phyloP scores from a whole-genome alignment of 92 coral and sea anemone species.

The Plumapathes pennacea region DNA sequence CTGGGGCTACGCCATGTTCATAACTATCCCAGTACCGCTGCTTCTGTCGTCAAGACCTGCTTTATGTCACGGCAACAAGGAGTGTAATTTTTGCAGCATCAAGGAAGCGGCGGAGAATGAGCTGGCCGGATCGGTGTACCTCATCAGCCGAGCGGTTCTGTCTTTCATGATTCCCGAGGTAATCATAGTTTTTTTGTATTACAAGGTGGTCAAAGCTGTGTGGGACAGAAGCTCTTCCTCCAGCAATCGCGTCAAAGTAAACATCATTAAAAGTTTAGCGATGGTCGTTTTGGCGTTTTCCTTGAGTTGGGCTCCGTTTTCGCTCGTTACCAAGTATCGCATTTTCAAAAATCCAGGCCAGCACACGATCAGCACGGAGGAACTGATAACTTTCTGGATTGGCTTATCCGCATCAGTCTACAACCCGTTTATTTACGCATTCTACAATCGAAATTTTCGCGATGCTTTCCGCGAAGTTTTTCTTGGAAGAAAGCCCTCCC shows the following conservation, averaged over 20 bases:
- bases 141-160: slow-evolving; percentile 44
- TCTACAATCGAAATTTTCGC: slow-evolving; percentile 75
- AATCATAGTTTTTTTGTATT: slow-evolving; percentile 41
- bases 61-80: slow-evolving; percentile 12
- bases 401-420: slow-evolving; percentile 74
- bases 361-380: slow-evolving; percentile 30
- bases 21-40: slow-evolving; percentile 48
- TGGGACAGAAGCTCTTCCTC: slow-evolving; percentile 37
- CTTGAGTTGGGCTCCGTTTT: slow-evolving; percentile 77
- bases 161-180: slow-evolving; percentile 53
- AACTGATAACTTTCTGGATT: slow-evolving; percentile 74
- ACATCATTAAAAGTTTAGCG: slow-evolving; percentile 54
- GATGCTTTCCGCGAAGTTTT: slow-evolving; percentile 59
- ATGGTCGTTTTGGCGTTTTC: slow-evolving; percentile 70
- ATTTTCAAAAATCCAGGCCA: slow-evolving; percentile 20
- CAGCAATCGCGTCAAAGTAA: slow-evolving; percentile 42
- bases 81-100: slow-evolving; percentile 50
- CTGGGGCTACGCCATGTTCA: slow-evolving; percentile 55
- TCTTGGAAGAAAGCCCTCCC: slow-evolving; percentile 7
- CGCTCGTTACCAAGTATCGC: slow-evolving; percentile 48
- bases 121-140: slow-evolving; percentile 36
- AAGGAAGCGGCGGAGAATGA: slow-evolving; percentile 41
- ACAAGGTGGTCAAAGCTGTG: slow-evolving; percentile 53
- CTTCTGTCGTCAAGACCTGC: slow-evolving; percentile 50
- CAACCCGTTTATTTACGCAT: slow-evolving; percentile 73